These are phyloP conservation scores for Narcine bancroftii DNA, from an alignment of 2,113 vertebrate species.

Conservation along the genomic window DNA sequence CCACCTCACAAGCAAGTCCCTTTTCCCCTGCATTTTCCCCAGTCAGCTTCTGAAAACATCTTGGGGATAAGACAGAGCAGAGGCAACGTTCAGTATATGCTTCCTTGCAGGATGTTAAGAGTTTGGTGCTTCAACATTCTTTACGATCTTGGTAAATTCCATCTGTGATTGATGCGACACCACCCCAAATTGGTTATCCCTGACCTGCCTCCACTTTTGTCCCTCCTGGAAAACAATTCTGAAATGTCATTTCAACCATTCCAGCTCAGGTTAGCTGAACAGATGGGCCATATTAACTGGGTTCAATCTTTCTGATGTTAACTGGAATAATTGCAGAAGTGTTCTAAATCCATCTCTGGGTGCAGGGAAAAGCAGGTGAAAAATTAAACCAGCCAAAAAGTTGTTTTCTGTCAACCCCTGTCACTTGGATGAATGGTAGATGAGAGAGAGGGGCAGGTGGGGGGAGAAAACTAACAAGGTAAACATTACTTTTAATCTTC, in stretches of 20 bases:
- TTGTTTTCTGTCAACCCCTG: not conserved
- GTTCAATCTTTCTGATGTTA: not conserved
- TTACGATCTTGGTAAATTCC: not conserved
- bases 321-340: not conserved
- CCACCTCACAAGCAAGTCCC: not conserved
- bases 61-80: not conserved
- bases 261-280: not conserved
- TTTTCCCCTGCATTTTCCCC: not conserved
- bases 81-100: not conserved
- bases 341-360: not conserved
- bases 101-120: not conserved
- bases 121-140: not conserved
- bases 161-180: not conserved
- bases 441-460: not conserved
- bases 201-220: not conserved
- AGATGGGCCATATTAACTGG: not conserved
- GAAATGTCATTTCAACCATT: not conserved
- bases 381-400: not conserved
- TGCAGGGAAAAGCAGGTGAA: not conserved
- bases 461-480: not conserved
- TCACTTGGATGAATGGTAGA: not conserved
- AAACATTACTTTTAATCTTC: not conserved
- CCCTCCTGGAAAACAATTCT: not conserved
- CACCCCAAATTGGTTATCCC: not conserved
- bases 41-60: not conserved